Conservation (phyloP, 2,113 vertebrate species). For the Clarias macrocephalus region DNA sequence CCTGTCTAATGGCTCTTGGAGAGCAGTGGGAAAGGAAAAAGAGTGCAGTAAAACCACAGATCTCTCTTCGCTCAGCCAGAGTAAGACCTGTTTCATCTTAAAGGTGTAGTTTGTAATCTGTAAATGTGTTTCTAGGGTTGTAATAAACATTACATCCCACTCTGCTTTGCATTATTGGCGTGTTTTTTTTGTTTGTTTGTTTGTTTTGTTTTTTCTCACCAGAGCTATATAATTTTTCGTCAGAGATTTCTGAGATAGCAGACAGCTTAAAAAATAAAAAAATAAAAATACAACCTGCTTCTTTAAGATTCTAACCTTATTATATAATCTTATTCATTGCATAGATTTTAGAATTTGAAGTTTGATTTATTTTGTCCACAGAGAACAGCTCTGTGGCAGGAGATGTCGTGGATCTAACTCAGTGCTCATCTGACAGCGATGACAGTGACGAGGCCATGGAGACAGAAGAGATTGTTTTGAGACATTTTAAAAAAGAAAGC, state of each 20-base stretch:
- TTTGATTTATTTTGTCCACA: neutral
- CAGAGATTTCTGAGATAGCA: neutral
- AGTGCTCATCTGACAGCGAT: slow-evolving; percentile 78
- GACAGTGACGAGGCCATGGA: slow-evolving; percentile 46
- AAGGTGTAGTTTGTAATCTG: neutral
- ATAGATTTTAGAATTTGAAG: neutral
- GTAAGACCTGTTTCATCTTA: slow-evolving; percentile 59
- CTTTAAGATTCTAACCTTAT: neutral
- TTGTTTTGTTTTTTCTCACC: neutral
- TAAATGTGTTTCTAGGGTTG: neutral
- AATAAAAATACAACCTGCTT: neutral
- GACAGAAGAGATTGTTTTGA: slow-evolving; percentile 40
- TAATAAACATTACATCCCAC: neutral
- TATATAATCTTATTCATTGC: neutral
- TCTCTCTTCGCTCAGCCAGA: slow-evolving; percentile 72
- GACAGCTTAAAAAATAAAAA: neutral
- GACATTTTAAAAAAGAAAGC: neutral
- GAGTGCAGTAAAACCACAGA: slow-evolving; percentile 72
- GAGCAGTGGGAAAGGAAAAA: slow-evolving; percentile 76
- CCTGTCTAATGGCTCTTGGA: slow-evolving; percentile 82
- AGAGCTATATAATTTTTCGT: neutral
- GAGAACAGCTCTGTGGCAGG: slow-evolving; percentile 3
- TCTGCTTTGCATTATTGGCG: neutral
- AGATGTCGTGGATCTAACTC: slow-evolving; percentile 79
- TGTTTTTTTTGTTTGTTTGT: too few relatives aligned